phyloP scores from a whole-genome alignment of 1,140 invertebrate species.

The Harpegnathos saltator region DNA sequence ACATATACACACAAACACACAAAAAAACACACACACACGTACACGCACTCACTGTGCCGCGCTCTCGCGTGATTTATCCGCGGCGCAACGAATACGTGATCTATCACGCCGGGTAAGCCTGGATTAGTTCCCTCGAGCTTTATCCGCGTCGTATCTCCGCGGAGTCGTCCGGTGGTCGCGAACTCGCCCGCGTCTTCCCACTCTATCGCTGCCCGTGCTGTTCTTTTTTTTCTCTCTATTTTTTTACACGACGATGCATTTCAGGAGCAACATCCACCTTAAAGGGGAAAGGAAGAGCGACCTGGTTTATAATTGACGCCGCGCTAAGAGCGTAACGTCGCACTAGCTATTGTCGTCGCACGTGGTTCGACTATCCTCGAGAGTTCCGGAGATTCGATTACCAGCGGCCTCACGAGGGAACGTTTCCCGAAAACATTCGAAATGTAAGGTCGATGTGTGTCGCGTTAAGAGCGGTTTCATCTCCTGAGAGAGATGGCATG shows the following conservation, averaged over 20 bases:
- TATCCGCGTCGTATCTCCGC: conserved; percentile 57
- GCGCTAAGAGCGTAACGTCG: no score
- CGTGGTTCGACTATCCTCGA: no score
- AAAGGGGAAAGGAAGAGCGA: not conserved
- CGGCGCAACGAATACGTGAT: conserved; percentile 71
- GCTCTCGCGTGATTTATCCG: conserved; percentile 64
- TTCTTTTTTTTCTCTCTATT: not conserved
- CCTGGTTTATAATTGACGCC: not conserved
- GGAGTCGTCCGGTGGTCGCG: conserved; percentile 8
- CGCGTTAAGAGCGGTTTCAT: no score
- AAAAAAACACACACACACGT: no score
- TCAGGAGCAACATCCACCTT: not conserved
- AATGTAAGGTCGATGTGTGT: no score
- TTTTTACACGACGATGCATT: not conserved
- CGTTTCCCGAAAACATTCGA: no score
- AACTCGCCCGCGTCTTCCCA: not conserved
- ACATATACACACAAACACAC: no score
- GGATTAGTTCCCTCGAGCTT: conserved; percentile 67
- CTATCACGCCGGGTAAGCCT: conserved; percentile 68
- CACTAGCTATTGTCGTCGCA: no score
- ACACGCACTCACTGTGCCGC: no score
- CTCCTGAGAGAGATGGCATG: no score
- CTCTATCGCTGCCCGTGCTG: conserved; percentile 2
- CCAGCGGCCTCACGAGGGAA: no score
- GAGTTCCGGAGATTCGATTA: no score